Evolutionary conservation across 2,113 vertebrate genomes (phyloP).

Genomic region (Aphyosemion australe): DNA sequence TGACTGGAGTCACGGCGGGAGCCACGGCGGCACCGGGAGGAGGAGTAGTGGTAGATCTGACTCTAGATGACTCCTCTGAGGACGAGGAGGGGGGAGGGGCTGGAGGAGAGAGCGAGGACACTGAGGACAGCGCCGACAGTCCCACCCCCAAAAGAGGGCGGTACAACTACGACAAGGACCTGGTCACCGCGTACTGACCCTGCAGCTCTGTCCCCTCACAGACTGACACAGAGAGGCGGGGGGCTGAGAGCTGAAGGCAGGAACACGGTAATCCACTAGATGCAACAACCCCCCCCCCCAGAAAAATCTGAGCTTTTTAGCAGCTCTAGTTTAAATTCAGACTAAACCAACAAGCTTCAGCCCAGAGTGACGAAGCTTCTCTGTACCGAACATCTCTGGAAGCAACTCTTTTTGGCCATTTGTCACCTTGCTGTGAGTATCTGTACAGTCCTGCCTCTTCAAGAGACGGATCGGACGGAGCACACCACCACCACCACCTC

Average conservation of each 20-base stretch:
- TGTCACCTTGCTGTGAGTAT: constrained; percentile 58
- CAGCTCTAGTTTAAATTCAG: constrained; percentile 49
- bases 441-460: constrained; percentile 56
- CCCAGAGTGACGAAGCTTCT: constrained; percentile 55
- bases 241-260: constrained; percentile 65
- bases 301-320: constrained; percentile 61
- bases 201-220: constrained; percentile 57
- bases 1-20: constrained; percentile 54
- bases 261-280: constrained; percentile 60
- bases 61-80: constrained; percentile 94
- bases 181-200: constrained; percentile 96
- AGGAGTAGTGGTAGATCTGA: constrained; percentile 92
- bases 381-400: constrained; percentile 67
- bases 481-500: constrained; percentile 42
- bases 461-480: constrained; percentile 56
- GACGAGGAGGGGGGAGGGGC: constrained; percentile 87
- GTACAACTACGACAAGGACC: constrained; percentile 93
- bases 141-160: constrained; percentile 89
- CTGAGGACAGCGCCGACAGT: constrained; percentile 89
- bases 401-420: constrained; percentile 44
- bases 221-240: constrained; percentile 64
- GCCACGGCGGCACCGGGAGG: constrained; percentile 67
- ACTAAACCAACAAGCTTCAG: constrained; percentile 56
- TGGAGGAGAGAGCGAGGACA: constrained; percentile 90
- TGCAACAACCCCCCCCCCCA: constrained; percentile 58